Percentiles rank a stretch among this genome's conserved stretches.
These are phyloP conservation scores for Numenius arquata DNA, from an alignment of 2,113 vertebrate genomes.

Conservation along the genomic window DNA sequence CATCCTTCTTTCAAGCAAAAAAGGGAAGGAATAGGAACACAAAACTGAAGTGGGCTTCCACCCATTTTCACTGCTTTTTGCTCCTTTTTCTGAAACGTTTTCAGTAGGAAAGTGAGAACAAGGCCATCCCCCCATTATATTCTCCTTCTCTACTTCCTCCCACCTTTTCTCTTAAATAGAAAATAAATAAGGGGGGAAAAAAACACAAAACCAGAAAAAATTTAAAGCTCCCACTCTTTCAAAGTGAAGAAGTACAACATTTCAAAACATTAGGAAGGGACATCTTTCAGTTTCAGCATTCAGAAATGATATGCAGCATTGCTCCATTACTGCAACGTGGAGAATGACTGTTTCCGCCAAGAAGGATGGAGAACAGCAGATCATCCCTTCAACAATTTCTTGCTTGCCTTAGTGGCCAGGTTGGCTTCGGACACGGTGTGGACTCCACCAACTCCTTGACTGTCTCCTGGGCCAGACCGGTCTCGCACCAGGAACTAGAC, in stretches of 20 bases:
- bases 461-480: not conserved
- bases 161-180: constrained; percentile 45
- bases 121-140: constrained; percentile 69
- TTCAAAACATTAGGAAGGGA: constrained; percentile 29
- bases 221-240: constrained; percentile 22
- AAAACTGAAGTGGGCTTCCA: constrained; percentile 60
- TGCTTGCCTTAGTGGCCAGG: not conserved
- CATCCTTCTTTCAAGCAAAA: constrained; percentile 33
- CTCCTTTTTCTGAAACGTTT: constrained; percentile 58
- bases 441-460: not conserved
- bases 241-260: not conserved
- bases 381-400: not conserved
- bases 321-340: not conserved
- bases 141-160: constrained; percentile 46
- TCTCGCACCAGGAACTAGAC: not conserved
- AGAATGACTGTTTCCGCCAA: not conserved
- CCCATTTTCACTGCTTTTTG: constrained; percentile 46
- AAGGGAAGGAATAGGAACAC: constrained; percentile 24
- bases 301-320: not conserved
- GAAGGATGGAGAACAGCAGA: not conserved
- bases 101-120: constrained; percentile 66
- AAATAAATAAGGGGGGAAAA: constrained; percentile 38
- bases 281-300: not conserved
- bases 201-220: not conserved
- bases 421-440: not conserved